Percentiles rank a stretch among this genome's conserved stretches.
Evolutionary conservation across 2,797 vertebrate species (phyloP).

Genomic region (Tarsius wallacei): DNA sequence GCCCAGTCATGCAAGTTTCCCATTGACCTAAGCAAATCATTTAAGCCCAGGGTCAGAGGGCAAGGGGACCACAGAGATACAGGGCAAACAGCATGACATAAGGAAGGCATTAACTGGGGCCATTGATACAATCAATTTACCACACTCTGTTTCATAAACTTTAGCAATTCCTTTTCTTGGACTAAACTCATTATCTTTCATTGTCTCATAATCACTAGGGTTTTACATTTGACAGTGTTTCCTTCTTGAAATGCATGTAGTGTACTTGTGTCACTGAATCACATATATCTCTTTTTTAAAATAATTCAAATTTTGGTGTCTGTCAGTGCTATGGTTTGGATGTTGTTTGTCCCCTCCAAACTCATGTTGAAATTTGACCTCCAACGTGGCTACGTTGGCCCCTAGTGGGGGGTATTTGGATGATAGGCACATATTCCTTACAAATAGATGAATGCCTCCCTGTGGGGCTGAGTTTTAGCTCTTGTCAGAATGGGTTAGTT

Average conservation of each 20-base stretch:
- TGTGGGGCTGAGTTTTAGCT: background rate
- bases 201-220: background rate
- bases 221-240: constrained; percentile 31
- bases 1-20: background rate
- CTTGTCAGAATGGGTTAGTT: background rate
- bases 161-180: constrained; percentile 15
- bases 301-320: constrained; percentile 44
- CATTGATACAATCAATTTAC: background rate
- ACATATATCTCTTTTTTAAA: constrained; percentile 47
- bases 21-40: background rate
- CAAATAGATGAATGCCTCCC: background rate
- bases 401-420: background rate
- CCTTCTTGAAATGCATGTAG: background rate
- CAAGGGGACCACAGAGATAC: background rate
- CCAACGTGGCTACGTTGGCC: background rate
- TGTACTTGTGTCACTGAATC: background rate
- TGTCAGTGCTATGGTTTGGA: background rate
- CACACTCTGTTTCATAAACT: background rate
- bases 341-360: background rate
- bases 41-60: background rate
- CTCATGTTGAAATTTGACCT: background rate
- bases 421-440: background rate
- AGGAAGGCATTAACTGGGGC: background rate
- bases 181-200: constrained; percentile 10
- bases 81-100: background rate